phyloP scores from a whole-genome alignment of 2,888 invertebrate species.

The Rhaphigaster nebulosa region DNA sequence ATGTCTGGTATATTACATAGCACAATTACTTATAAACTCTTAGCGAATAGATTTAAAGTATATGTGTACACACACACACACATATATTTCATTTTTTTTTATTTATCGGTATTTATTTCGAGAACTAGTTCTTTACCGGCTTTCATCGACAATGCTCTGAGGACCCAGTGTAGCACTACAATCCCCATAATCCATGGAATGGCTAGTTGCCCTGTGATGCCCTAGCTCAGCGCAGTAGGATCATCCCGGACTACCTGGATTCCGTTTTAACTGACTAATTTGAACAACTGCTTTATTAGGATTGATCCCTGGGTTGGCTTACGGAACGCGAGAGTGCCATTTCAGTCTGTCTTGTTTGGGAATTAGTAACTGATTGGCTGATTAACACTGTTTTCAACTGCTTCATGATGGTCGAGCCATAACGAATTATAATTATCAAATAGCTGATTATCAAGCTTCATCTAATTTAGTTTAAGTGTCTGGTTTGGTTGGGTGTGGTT shows the following conservation, averaged over 20 bases:
- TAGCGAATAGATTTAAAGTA: too few relatives aligned
- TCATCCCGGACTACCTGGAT: not conserved
- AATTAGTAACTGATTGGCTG: not conserved
- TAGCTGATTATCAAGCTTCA: too few relatives aligned
- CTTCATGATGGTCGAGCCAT: not conserved
- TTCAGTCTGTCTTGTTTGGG: not conserved
- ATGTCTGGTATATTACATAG: too few relatives aligned
- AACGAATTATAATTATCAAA: too few relatives aligned
- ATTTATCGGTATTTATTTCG: too few relatives aligned
- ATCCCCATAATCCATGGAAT: not conserved
- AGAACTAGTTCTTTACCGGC: too few relatives aligned
- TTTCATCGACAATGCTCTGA: too few relatives aligned
- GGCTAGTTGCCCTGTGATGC: not conserved
- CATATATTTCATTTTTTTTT: too few relatives aligned
- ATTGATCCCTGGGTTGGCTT: not conserved
- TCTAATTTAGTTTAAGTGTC: too few relatives aligned
- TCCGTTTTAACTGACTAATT: not conserved
- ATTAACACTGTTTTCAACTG: not conserved
- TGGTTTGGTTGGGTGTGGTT: too few relatives aligned
- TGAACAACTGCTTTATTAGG: not conserved
- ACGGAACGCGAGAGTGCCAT: not conserved
- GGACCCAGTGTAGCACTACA: not conserved
- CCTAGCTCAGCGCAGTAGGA: not conserved
- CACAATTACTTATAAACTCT: too few relatives aligned
- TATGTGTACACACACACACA: too few relatives aligned